Base-by-base conservation (phyloP, 2,113 vertebrate genomes). In the Pimephales promelas region DNA sequence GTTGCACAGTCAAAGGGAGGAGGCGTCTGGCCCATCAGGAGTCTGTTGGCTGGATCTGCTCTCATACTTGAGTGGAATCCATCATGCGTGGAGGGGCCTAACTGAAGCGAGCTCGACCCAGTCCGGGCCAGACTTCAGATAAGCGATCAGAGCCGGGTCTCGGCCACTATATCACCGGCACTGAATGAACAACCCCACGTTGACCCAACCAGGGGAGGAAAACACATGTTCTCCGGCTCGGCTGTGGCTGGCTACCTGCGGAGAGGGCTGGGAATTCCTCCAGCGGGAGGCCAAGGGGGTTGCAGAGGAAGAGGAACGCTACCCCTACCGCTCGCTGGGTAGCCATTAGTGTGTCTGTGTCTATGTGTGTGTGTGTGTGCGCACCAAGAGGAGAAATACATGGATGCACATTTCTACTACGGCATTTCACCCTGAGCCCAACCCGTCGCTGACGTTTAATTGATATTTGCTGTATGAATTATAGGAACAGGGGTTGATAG, bases 161-260 rank as follows among this genome's bases (percentile, higher is more conserved):
- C 88, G 90, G 89, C 90, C 90, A 90, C 90, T 92, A 95, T 93
- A 94, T 94, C 93, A 92, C 89, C 91, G 89, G 91, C 90, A 94
- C 90, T 93, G 92, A 92, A 92, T 93, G 91, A 90, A 89, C 94
- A 94, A 95, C 96, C 95, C 89, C 81, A 24, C 83, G 83, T 84
- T 96, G 95, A 95, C 95, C 96, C 94, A 91, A 90, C 93, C 90
- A 90, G 90, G 88, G 92, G 93, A 94, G 95, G 92, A 92, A 95
- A 94, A 95, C 94, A 95, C 95, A 96, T 97, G 94, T 96, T 96
- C 95, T 95, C 91, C 88, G 93, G 96, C 95, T 94, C 94, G 92
- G 92, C 93, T 94, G 85, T 88, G 93, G 92, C 90, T 90, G 95
- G 93, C 92, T 93, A 95, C 96, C 95, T 95, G 94, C 94, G 90